These are phyloP conservation scores for Sphenodon punctatus DNA, from an alignment of 2,797 vertebrate genomes.

Conservation along the genomic window DNA sequence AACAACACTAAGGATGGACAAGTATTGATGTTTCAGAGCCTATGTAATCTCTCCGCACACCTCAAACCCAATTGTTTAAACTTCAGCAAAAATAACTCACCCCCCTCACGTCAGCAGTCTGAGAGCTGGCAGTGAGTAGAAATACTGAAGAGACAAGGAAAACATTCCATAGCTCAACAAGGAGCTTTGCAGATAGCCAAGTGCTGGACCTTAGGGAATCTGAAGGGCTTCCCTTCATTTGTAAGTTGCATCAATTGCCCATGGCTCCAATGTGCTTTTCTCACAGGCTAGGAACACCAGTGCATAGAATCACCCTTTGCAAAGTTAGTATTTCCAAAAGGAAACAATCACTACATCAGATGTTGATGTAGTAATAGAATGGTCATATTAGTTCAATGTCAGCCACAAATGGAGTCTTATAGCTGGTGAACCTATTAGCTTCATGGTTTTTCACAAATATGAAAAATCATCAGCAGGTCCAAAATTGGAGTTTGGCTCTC, in stretches of 20 bases:
- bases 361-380: too few relatives aligned
- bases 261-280: background rate
- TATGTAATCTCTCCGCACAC: background rate
- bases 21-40: slow-evolving; percentile 19
- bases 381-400: too few relatives aligned
- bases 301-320: background rate
- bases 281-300: background rate
- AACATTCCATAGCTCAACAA: background rate
- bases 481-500: too few relatives aligned
- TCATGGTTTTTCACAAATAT: too few relatives aligned
- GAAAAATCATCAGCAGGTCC: too few relatives aligned
- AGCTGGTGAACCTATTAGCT: too few relatives aligned
- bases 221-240: background rate
- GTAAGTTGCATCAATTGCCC: background rate
- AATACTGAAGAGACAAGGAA: background rate
- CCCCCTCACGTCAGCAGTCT: background rate
- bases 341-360: background rate
- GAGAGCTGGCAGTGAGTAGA: background rate
- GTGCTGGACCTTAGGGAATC: background rate
- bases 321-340: background rate
- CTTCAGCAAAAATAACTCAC: background rate
- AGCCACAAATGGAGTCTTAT: too few relatives aligned
- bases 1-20: background rate
- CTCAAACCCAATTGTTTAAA: slow-evolving; percentile 23
- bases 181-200: background rate